These are phyloP conservation scores for Chironomus tepperi DNA, from an alignment of 1,140 invertebrate species.

Conservation along the genomic window DNA sequence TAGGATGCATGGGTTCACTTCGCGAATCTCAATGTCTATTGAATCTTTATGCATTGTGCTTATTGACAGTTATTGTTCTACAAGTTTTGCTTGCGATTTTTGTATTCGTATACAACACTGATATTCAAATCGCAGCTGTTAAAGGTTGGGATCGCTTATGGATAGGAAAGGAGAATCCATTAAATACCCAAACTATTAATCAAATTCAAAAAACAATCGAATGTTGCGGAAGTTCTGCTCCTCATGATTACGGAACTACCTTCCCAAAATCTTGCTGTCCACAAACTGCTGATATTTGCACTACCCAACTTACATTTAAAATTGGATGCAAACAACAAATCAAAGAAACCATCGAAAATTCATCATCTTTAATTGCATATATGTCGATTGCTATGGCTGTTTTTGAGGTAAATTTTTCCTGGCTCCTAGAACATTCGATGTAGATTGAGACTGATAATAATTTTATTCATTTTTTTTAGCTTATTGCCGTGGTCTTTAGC, in stretches of 20 bases:
- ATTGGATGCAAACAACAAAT: slow-evolving; percentile 1
- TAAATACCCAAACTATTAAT: neutral
- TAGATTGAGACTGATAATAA: neutral
- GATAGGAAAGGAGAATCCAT: neutral
- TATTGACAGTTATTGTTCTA: neutral
- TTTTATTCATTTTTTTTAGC: neutral
- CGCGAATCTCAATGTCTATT: slow-evolving; percentile 7
- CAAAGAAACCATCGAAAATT: neutral
- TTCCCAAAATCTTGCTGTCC: neutral
- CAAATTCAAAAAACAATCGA: neutral
- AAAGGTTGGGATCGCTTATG: neutral
- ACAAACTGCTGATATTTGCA: neutral
- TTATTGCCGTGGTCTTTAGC: neutral
- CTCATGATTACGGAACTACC: neutral
- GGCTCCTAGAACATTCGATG: too few relatives aligned
- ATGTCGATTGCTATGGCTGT: neutral
- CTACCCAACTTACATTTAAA: neutral
- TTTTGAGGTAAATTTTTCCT: neutral
- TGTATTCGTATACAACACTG: neutral
- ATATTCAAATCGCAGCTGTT: neutral
- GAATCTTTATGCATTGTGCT: neutral
- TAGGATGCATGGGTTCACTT: neutral
- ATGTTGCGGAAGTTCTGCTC: slow-evolving; percentile 2
- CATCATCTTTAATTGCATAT: neutral
- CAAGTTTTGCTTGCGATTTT: slow-evolving; percentile 11